Evolutionary conservation across 1,140 invertebrate species (phyloP).

Genomic region (Drosophila navojoa): DNA sequence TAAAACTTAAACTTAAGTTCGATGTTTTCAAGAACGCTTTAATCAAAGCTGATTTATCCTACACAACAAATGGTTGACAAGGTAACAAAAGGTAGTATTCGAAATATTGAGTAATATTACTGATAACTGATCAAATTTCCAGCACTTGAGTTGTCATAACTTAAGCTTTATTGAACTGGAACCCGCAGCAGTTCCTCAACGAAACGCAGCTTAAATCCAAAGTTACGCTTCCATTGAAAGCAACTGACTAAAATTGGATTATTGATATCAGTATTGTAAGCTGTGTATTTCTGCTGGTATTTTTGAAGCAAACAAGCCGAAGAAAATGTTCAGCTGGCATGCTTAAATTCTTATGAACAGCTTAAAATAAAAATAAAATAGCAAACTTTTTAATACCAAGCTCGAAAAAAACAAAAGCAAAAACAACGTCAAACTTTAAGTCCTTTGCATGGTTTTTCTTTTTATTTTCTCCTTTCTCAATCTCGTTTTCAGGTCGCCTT

Average conservation of each 20-base stretch:
- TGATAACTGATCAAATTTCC: too few species aligned
- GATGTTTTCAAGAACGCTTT: too few species aligned
- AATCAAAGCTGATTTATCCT: too few species aligned
- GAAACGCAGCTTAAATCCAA: too few species aligned
- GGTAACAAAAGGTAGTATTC: too few species aligned
- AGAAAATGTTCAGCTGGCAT: constrained; percentile 35
- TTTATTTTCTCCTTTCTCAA: constrained; percentile 2
- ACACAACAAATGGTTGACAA: too few species aligned
- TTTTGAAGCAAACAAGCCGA: constrained; percentile 49
- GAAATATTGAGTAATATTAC: too few species aligned
- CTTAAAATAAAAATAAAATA: constrained; percentile 75
- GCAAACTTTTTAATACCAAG: constrained; percentile 55
- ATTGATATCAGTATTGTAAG: constrained; percentile 74
- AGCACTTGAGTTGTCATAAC: too few species aligned
- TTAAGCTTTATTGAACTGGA: too few species aligned
- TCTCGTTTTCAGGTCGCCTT: not conserved
- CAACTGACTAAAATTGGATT: constrained; percentile 65
- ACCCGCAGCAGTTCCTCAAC: constrained; percentile 7
- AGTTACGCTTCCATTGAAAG: constrained; percentile 14
- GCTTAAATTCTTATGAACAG: constrained; percentile 63
- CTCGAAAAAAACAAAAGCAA: constrained; percentile 9
- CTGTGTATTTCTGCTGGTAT: constrained; percentile 26
- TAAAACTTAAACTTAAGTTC: too few species aligned
- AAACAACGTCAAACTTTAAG: constrained; percentile 30
- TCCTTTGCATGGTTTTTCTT: constrained; percentile 31